Base-by-base conservation (phyloP, 2,888 invertebrate genomes). In the Drosophila atripex region DNA sequence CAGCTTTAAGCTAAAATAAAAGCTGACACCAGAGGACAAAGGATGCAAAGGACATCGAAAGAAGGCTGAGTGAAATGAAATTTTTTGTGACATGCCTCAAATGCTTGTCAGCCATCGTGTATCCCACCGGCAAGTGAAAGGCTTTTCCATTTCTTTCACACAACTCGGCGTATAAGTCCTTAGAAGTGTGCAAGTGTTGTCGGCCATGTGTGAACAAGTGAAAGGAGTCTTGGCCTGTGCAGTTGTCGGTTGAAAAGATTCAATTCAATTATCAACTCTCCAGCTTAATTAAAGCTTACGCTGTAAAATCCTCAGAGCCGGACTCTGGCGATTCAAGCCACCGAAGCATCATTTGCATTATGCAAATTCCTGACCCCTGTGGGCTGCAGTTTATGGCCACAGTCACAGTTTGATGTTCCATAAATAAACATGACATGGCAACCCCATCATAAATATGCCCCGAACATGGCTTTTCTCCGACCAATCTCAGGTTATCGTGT, bases 391-490 rank as follows among this genome's bases (percentile, higher is more conserved):
- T 55, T 71, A 66, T 60, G 64, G 71, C 54, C 56, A 57, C 51
- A 68, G 63, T 78, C 55, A 54, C 52, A 65, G 60, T 78, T 73
- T 71, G 61, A 73, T 73, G 66, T 60, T 57, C 60, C 70, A 76
- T 79, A 85, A 77, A 85, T 85, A 85, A 75, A 79, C 77, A 82
- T 82, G 66, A 73, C 66, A 71, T 76, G 74, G 69, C 79, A 76
- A 76, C 82, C 74, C 60, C 74, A 73, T 72, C 71, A 69, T 73
- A 82, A 83, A 83, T 78, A 82, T 76, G 75, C 59, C 69, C 60
- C 70, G 65, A 43, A 43, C 12, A 21, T 70, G 69, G 63, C 63
- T 53, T 64, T 45, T 21, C 32, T 45, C 12, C 9, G 9, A 46
- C 18, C 30, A 52, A 38, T 21, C 21, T 46, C 32, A 21, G 65